These are phyloP conservation scores for Coptodon bakossiorum DNA, from an alignment of 2,113 vertebrate genomes.

Conservation along the genomic window DNA sequence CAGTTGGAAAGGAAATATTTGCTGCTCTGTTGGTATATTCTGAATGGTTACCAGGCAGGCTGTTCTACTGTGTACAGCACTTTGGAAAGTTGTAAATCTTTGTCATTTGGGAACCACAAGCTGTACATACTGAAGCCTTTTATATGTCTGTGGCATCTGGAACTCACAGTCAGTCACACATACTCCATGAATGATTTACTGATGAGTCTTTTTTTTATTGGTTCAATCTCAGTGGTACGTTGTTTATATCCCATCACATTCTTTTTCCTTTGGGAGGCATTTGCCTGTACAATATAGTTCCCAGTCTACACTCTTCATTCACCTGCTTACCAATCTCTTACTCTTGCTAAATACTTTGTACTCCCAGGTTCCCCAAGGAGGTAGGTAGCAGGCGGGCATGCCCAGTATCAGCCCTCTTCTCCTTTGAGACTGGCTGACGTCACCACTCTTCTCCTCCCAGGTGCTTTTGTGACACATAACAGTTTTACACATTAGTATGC, in stretches of 20 bases:
- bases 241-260: slow-evolving; percentile 5
- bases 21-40: slow-evolving; percentile 19
- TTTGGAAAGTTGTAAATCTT: slow-evolving; percentile 48
- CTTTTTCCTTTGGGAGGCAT: not conserved
- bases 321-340: not conserved
- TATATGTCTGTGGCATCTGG: slow-evolving; percentile 36
- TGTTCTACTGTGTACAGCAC: slow-evolving; percentile 6
- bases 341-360: not conserved
- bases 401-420: slow-evolving; percentile 5
- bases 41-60: slow-evolving; percentile 28
- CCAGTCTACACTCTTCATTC: not conserved
- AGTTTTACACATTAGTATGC: slow-evolving; percentile 29
- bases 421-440: slow-evolving; percentile 34
- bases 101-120: slow-evolving; percentile 16
- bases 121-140: not conserved
- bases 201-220: not conserved
- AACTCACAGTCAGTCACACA: slow-evolving; percentile 22
- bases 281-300: slow-evolving; percentile 1
- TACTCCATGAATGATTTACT: slow-evolving; percentile 23
- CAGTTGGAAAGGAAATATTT: slow-evolving; percentile 35
- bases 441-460: slow-evolving; percentile 72
- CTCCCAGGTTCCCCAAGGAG: slow-evolving; percentile 14
- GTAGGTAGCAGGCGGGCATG: slow-evolving; percentile 26
- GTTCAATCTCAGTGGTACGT: not conserved
- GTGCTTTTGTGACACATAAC: slow-evolving; percentile 74